These are phyloP conservation scores for Syrista parreyssii DNA, from an alignment of 2,888 invertebrate genomes.

Conservation along the genomic window DNA sequence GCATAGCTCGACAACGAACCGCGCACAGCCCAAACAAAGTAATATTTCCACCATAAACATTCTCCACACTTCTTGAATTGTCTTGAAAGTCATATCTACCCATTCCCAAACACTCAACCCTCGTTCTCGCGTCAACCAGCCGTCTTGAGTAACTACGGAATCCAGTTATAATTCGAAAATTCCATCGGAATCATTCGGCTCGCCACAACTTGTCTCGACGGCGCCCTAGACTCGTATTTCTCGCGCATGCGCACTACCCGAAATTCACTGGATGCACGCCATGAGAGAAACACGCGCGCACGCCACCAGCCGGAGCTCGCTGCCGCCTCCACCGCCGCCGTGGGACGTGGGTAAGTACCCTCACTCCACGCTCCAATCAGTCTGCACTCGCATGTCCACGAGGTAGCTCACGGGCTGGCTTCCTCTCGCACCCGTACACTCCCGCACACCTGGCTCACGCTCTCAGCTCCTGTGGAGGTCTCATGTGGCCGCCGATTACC, in stretches of 20 bases:
- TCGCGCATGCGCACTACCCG: slow-evolving; percentile 23
- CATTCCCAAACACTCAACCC: background rate
- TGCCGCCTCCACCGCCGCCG: slow-evolving; percentile 35
- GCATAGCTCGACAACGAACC: background rate
- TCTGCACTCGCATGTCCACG: slow-evolving; percentile 66
- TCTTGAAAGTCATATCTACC: background rate
- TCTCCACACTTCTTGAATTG: background rate
- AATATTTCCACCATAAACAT: background rate
- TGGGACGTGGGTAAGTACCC: slow-evolving; percentile 64
- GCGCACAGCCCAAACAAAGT: background rate
- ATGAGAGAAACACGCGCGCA: slow-evolving; percentile 42
- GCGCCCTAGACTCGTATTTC: background rate
- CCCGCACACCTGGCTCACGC: slow-evolving; percentile 20
- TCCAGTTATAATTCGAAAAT: background rate
- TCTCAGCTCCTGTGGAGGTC: slow-evolving; percentile 19
- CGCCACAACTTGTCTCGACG: background rate
- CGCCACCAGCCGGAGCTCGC: slow-evolving; percentile 34
- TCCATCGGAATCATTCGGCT: background rate
- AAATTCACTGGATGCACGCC: slow-evolving; percentile 28
- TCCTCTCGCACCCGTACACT: slow-evolving; percentile 51
- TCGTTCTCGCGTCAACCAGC: background rate
- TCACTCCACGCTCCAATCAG: slow-evolving; percentile 61
- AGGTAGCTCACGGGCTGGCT: slow-evolving; percentile 60
- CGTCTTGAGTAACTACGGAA: background rate
- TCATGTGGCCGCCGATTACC: slow-evolving; percentile 21